Evolutionary conservation across 2,113 vertebrate species (phyloP).

Genomic region (Sciurus niger): DNA sequence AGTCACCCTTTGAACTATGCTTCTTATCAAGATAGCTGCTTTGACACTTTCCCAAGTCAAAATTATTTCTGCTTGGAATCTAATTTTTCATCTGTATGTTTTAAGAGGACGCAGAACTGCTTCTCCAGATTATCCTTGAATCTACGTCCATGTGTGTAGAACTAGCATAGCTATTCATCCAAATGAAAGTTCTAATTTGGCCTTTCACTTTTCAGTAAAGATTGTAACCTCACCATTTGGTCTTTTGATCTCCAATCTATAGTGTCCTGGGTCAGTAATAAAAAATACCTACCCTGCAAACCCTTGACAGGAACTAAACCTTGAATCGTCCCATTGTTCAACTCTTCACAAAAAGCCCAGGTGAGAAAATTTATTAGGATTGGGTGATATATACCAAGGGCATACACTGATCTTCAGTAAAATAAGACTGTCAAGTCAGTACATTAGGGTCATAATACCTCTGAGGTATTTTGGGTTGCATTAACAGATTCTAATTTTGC

Average conservation of each 20-base stretch:
- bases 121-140: background rate
- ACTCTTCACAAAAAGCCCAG: background rate
- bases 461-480: background rate
- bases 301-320: background rate
- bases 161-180: too few species aligned
- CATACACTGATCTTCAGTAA: background rate
- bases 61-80: conserved; percentile 29
- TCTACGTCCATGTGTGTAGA: background rate
- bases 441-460: background rate
- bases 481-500: background rate
- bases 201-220: conserved; percentile 12
- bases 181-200: background rate
- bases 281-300: background rate
- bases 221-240: background rate
- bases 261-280: background rate
- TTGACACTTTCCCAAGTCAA: conserved; percentile 23
- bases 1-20: background rate
- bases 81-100: background rate
- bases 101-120: background rate
- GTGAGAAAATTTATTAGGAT: background rate
- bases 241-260: conserved; percentile 10
- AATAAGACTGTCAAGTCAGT: background rate
- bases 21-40: background rate
- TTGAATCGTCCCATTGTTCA: background rate
- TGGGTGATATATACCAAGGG: background rate